phyloP scores from a whole-genome alignment of 2,113 vertebrate species.

The Lucifuga dentata region DNA sequence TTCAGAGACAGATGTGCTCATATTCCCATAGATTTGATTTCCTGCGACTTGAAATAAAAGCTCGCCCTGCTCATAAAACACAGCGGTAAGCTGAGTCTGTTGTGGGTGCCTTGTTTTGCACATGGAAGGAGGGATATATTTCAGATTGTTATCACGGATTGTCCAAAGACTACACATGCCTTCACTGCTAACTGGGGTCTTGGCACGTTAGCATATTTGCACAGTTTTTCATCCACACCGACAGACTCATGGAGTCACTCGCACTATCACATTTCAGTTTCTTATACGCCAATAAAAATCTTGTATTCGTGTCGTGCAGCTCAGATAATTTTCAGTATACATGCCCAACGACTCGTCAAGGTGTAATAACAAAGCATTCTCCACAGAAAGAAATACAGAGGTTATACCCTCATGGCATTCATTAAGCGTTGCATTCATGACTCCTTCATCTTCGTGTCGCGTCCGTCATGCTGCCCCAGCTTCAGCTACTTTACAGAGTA shows the following conservation, averaged over 20 bases:
- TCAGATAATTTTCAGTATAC: conserved; percentile 29
- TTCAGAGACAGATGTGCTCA: conserved; percentile 76
- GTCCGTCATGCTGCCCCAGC: too few relatives aligned
- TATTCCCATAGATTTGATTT: conserved; percentile 74
- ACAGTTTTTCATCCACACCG: conserved; percentile 64
- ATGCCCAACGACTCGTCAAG: conserved; percentile 60
- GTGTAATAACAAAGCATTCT: conserved; percentile 48
- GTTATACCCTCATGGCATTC: too few relatives aligned
- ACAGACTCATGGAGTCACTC: conserved; percentile 63
- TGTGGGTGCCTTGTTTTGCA: conserved; percentile 68
- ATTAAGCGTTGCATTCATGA: too few relatives aligned
- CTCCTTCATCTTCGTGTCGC: too few relatives aligned
- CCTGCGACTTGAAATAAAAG: conserved; percentile 66
- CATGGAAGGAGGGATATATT: conserved; percentile 63
- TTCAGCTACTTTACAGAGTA: too few relatives aligned
- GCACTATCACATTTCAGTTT: conserved; percentile 58
- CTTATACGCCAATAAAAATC: conserved; percentile 71
- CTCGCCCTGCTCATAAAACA: conserved; percentile 52
- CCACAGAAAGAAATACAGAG: not conserved
- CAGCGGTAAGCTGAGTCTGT: conserved; percentile 61
- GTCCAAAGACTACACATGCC: conserved; percentile 79
- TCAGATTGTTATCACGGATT: conserved; percentile 77
- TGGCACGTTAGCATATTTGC: conserved; percentile 68
- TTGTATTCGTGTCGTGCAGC: conserved; percentile 50
- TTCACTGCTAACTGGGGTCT: conserved; percentile 68